phyloP scores from a whole-genome alignment of 2,113 vertebrate species.

The Tupaia chinensis region DNA sequence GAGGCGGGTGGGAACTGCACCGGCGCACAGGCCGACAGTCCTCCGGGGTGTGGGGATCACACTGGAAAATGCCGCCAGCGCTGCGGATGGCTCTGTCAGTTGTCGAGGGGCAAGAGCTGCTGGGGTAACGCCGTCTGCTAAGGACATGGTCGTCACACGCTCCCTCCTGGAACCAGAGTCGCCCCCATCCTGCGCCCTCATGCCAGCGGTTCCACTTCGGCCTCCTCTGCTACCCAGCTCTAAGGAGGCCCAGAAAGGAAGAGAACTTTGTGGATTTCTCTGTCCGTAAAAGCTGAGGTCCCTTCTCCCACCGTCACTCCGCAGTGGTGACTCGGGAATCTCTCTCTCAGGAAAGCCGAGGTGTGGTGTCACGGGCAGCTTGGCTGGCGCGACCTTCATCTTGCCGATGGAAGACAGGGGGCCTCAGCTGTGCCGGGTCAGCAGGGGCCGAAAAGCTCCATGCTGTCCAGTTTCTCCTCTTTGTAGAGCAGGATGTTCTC shows the following conservation, averaged over 20 bases:
- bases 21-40: not conserved
- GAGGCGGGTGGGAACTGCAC: not conserved
- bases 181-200: not conserved
- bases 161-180: not conserved
- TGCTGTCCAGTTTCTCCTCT: conserved; percentile 88
- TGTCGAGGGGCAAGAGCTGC: not conserved
- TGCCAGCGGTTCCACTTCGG: not conserved
- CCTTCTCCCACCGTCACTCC: conserved; percentile 29
- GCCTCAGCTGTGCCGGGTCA: not conserved
- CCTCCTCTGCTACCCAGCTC: not conserved
- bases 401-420: not conserved
- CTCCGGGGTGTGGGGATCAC: not conserved
- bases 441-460: conserved; percentile 88
- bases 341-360: conserved; percentile 7
- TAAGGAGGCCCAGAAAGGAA: conserved; percentile 40
- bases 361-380: conserved; percentile 20
- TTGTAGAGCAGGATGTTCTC: conserved; percentile 88
- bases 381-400: not conserved
- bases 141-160: not conserved
- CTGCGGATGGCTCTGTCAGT: not conserved
- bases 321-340: not conserved
- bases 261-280: not conserved
- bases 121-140: not conserved
- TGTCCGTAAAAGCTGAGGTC: not conserved
- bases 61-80: not conserved